Evolutionary conservation across 2,888 invertebrate species (phyloP).

Genomic region (Phaonia tiefii): DNA sequence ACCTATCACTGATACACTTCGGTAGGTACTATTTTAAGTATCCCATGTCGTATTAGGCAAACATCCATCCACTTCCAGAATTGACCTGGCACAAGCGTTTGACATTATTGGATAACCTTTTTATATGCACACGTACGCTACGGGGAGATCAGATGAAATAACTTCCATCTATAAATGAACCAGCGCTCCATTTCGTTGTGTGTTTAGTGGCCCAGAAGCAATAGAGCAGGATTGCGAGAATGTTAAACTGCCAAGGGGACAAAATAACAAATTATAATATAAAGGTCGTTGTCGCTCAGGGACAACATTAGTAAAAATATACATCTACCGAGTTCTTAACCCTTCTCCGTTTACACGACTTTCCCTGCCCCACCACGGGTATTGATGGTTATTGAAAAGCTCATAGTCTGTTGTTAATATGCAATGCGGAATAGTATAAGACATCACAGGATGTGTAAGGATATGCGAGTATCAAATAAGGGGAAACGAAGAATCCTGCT

Average conservation of each 20-base stretch:
- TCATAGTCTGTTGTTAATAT: slow-evolving; percentile 24
- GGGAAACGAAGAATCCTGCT: slow-evolving; percentile 4
- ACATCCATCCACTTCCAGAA: not conserved
- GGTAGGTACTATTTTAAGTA: slow-evolving; percentile 50
- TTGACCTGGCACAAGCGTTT: not conserved
- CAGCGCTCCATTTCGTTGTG: too few species aligned
- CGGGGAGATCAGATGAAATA: slow-evolving; percentile 45
- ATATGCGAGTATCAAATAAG: not conserved
- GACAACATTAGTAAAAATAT: slow-evolving; percentile 21
- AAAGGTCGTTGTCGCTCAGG: slow-evolving; percentile 51
- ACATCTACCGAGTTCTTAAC: slow-evolving; percentile 13
- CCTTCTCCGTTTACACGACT: slow-evolving; percentile 22
- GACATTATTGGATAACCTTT: slow-evolving; percentile 53
- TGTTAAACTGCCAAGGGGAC: slow-evolving; percentile 23
- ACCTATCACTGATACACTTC: not conserved
- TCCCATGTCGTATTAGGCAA: slow-evolving; percentile 23
- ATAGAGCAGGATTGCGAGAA: not conserved
- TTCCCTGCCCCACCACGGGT: not conserved
- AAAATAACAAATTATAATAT: slow-evolving; percentile 53
- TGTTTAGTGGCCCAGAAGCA: too few species aligned
- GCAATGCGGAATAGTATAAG: slow-evolving; percentile 6
- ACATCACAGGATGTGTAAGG: slow-evolving; percentile 3
- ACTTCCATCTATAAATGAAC: slow-evolving; percentile 31
- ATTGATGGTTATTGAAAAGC: slow-evolving; percentile 40
- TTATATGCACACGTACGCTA: slow-evolving; percentile 55